A percentile compares a stretch with the other conserved stretches of the same genome.
phyloP scores from a whole-genome alignment of 1,140 invertebrate species.

The Cryptotermes secundus region DNA sequence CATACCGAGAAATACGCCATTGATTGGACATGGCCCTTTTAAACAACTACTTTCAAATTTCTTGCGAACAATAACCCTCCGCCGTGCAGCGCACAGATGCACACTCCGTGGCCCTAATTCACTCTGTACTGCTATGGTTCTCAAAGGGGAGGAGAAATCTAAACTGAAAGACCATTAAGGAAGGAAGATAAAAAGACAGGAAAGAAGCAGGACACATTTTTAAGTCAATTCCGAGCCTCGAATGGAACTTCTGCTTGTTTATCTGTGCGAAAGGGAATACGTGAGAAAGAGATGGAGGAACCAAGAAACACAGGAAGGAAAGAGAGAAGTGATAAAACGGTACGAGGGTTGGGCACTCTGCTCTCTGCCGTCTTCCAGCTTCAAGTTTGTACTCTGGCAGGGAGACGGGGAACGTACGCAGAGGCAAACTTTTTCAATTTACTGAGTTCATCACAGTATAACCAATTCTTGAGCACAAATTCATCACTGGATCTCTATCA shows the following conservation, averaged over 20 bases:
- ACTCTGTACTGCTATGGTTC: not conserved
- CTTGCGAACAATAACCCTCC: no score
- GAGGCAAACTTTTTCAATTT: conserved; percentile 20
- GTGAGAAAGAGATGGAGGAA: not conserved
- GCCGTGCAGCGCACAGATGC: not conserved
- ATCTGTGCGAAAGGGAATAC: not conserved
- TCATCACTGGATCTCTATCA: not conserved
- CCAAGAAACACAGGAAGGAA: no score
- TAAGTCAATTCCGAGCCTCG: not conserved
- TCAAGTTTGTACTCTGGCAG: no score
- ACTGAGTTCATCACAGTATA: not conserved
- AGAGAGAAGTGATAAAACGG: not conserved
- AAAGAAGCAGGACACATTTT: not conserved
- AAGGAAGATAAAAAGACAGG: not conserved
- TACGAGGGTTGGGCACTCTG: not conserved
- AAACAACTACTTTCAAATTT: no score
- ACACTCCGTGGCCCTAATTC: not conserved
- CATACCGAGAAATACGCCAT: no score
- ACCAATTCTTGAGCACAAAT: not conserved
- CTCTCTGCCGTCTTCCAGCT: not conserved
- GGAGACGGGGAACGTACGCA: not conserved
- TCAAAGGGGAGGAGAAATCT: not conserved
- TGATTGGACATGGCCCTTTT: no score
- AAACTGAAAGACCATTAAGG: not conserved
- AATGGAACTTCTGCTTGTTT: not conserved